Evolutionary conservation across 2,797 vertebrate species (phyloP).

Genomic region (Periophthalmus magnuspinnatus): DNA sequence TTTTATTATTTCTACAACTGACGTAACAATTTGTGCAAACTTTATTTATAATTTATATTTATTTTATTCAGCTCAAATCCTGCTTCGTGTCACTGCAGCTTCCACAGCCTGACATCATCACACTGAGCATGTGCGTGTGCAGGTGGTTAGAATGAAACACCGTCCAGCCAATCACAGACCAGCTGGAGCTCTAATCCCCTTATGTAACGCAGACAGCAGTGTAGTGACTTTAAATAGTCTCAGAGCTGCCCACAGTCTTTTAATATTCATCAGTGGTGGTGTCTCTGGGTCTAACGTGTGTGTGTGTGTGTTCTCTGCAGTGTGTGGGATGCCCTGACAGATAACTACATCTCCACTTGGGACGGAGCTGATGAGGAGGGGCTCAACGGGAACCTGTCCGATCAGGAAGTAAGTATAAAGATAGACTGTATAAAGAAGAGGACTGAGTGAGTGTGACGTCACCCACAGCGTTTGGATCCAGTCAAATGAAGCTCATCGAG

Average conservation of each 20-base stretch:
- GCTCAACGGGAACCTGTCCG: slow-evolving; percentile 87
- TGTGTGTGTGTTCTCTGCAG: slow-evolving; percentile 63
- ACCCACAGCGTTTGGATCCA: no score
- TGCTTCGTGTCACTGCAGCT: not conserved
- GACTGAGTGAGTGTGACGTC: no score
- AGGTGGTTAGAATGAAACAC: slow-evolving; percentile 9
- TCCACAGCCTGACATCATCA: not conserved
- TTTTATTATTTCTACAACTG: no score
- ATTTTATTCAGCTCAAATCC: not conserved
- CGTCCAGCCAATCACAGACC: slow-evolving; percentile 17
- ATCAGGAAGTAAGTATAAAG: slow-evolving; percentile 81
- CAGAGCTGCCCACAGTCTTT: not conserved
- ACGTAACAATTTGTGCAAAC: not conserved
- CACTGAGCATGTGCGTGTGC: not conserved
- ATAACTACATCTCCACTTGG: slow-evolving; percentile 92
- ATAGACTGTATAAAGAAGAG: no score
- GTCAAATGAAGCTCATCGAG: no score
- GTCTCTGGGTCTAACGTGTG: slow-evolving; percentile 13
- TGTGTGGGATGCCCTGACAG: slow-evolving; percentile 93
- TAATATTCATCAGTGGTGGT: slow-evolving; percentile 1
- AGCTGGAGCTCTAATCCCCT: slow-evolving; percentile 24
- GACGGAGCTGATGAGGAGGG: slow-evolving; percentile 81
- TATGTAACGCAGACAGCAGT: slow-evolving; percentile 24
- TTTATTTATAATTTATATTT: not conserved
- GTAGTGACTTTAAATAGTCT: slow-evolving; percentile 13